Conservation (phyloP, 2,888 invertebrate genomes). For the Scotopteryx bipunctaria region DNA sequence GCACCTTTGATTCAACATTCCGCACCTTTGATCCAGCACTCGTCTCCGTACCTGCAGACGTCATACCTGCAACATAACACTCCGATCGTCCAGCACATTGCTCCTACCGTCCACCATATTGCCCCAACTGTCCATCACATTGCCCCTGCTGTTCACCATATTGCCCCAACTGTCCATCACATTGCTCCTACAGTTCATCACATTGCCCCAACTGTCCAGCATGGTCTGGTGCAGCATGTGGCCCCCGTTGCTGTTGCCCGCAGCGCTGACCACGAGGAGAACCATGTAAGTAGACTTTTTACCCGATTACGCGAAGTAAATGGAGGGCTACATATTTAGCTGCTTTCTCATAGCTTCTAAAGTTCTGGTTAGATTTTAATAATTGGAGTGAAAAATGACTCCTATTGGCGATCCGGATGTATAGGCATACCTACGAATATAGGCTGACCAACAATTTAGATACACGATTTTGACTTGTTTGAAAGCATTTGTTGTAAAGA, state of each 20-base stretch:
- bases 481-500: too few species aligned
- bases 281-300: slow-evolving; percentile 53
- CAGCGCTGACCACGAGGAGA: slow-evolving; percentile 53
- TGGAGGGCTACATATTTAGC: too few species aligned
- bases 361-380: too few species aligned
- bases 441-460: too few species aligned
- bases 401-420: too few species aligned
- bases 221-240: slow-evolving; percentile 44
- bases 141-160: slow-evolving; percentile 25
- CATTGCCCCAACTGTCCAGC: slow-evolving; percentile 48
- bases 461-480: too few species aligned
- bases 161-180: slow-evolving; percentile 38
- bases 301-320: background rate
- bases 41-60: slow-evolving; percentile 17
- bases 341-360: too few species aligned
- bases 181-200: slow-evolving; percentile 50
- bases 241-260: slow-evolving; percentile 47
- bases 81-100: slow-evolving; percentile 48
- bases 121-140: slow-evolving; percentile 49
- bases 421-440: too few species aligned
- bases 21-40: slow-evolving; percentile 47
- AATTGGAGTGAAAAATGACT: too few species aligned
- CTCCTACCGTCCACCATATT: slow-evolving; percentile 50
- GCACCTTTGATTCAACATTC: slow-evolving; percentile 37
- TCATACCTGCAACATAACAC: slow-evolving; percentile 43